Evolutionary conservation across 2,888 invertebrate species (phyloP).

Genomic region (Heliconius hortense): DNA sequence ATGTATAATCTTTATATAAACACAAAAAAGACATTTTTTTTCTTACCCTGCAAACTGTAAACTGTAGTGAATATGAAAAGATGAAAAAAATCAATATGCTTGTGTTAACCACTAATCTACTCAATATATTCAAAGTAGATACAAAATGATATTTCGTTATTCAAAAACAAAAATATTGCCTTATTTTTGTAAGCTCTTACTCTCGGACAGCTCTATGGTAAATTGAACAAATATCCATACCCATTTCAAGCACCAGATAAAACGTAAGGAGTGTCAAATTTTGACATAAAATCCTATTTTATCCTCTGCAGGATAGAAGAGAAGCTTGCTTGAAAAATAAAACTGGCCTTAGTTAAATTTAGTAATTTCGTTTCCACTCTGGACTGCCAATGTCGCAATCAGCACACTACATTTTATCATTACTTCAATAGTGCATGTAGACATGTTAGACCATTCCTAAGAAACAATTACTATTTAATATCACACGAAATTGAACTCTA

Average conservation of each 20-base stretch:
- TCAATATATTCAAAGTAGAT: not conserved
- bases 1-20: too few species aligned
- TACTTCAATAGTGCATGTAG: slow-evolving; percentile 26
- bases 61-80: too few species aligned
- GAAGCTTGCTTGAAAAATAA: not conserved
- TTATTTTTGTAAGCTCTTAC: not conserved
- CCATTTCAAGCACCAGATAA: not conserved
- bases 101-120: too few species aligned
- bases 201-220: not conserved
- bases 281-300: not conserved
- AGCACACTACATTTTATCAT: slow-evolving; percentile 29
- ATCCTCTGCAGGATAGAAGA: not conserved
- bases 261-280: not conserved
- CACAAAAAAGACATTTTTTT: too few species aligned
- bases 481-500: slow-evolving; percentile 19
- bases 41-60: too few species aligned
- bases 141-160: not conserved
- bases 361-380: not conserved
- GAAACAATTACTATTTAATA: slow-evolving; percentile 12
- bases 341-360: not conserved
- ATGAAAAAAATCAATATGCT: not conserved
- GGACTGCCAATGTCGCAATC: not conserved
- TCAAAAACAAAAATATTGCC: not conserved
- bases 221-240: not conserved
- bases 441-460: slow-evolving; percentile 16